Conservation (phyloP, 2,888 invertebrate species). For the Acanthosepion lycidas region DNA sequence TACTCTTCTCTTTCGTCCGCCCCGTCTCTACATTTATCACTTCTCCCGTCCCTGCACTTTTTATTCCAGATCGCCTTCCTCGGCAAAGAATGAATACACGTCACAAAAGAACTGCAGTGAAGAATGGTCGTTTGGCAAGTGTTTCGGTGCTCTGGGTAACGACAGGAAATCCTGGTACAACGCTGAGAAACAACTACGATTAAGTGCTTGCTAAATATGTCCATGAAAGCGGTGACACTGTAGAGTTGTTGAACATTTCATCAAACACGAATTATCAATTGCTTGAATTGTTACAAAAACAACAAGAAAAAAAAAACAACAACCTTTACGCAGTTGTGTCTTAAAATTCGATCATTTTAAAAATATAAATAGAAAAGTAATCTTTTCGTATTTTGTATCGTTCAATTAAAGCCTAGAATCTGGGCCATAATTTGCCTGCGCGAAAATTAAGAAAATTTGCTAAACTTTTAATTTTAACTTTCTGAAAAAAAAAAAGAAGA, state of each 20-base stretch:
- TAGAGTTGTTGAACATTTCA: neutral
- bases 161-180: neutral
- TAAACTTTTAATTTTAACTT: too few species aligned
- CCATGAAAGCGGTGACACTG: neutral
- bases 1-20: neutral
- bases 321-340: neutral
- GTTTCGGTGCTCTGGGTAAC: neutral
- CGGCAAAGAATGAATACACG: neutral
- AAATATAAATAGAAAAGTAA: neutral
- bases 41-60: neutral
- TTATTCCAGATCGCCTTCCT: neutral
- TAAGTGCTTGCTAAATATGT: neutral
- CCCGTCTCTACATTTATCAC: neutral
- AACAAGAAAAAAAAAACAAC: neutral
- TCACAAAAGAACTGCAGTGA: neutral
- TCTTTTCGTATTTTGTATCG: neutral
- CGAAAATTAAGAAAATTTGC: too few species aligned
- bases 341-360: neutral
- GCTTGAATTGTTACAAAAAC: neutral
- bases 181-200: neutral
- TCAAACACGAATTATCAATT: constrained; percentile 3
- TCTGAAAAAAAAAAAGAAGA: too few species aligned
- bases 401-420: too few species aligned
- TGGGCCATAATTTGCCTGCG: too few species aligned
- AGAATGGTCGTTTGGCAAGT: neutral